phyloP scores from a whole-genome alignment of 1,140 invertebrate genomes.

The Drosophila saltans region DNA sequence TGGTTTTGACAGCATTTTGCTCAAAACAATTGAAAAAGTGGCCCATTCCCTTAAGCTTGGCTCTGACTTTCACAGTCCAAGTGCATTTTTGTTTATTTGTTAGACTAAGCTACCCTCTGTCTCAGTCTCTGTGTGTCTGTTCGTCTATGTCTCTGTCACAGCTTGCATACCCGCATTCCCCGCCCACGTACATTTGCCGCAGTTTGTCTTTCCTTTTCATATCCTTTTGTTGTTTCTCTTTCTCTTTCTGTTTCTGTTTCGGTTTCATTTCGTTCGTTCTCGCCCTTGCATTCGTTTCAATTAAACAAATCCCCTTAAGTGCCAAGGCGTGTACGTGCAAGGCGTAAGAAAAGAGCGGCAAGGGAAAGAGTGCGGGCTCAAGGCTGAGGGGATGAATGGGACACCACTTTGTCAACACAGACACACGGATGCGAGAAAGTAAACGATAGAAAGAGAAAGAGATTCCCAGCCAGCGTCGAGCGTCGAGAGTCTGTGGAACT shows the following conservation, averaged over 20 bases:
- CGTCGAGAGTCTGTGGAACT: constrained; percentile 35
- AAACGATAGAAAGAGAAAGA: not conserved
- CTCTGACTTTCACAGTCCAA: constrained; percentile 34
- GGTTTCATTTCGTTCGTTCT: constrained; percentile 34
- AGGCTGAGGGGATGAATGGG: constrained; percentile 20
- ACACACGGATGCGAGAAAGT: constrained; percentile 17
- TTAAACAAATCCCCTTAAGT: constrained; percentile 82
- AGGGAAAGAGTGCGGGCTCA: not conserved
- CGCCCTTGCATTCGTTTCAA: constrained; percentile 74
- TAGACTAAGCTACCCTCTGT: constrained; percentile 47
- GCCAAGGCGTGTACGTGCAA: constrained; percentile 73
- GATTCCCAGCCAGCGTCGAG: not conserved
- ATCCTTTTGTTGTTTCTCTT: constrained; percentile 48
- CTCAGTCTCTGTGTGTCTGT: not conserved
- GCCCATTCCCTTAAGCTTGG: not conserved
- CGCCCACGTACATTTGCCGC: constrained; percentile 11
- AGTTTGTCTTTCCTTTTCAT: constrained; percentile 50
- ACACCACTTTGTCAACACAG: constrained; percentile 75
- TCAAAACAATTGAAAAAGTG: constrained; percentile 49
- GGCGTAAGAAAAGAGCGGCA: not conserved
- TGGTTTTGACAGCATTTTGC: constrained; percentile 49
- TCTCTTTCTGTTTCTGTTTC: constrained; percentile 32
- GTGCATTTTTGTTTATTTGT: constrained; percentile 72
- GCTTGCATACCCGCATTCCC: not conserved
- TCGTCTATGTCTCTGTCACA: not conserved